phyloP scores from a whole-genome alignment of 2,113 vertebrate species.

The Coturnix japonica region DNA sequence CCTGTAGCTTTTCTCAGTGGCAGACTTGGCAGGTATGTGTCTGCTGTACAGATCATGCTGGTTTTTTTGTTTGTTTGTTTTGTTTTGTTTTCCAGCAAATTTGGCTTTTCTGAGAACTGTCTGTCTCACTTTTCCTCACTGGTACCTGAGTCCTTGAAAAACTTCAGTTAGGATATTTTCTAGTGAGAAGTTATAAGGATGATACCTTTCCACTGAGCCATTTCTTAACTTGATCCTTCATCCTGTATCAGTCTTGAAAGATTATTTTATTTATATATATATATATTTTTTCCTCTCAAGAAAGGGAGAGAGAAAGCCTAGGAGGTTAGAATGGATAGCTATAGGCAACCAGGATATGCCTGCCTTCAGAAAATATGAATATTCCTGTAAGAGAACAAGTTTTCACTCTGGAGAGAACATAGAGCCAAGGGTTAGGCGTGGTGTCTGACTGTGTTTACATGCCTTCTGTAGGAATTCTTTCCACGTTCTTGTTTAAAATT shows the following conservation, averaged over 20 bases:
- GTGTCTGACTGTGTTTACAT: accelerated
- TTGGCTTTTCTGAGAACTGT: neutral
- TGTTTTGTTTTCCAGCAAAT: neutral
- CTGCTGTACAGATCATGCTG: neutral
- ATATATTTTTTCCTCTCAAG: too few relatives aligned
- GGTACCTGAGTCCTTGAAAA: neutral
- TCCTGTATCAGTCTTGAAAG: neutral
- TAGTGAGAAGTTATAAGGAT: neutral
- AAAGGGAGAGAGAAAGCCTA: neutral
- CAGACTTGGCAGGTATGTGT: neutral
- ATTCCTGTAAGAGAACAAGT: neutral
- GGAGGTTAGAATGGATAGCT: neutral
- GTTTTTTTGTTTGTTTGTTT: too few relatives aligned
- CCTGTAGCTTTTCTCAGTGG: neutral
- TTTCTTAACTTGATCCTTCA: neutral
- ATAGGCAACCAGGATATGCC: neutral
- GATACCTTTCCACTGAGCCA: neutral
- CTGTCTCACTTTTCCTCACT: neutral
- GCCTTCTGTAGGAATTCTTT: neutral
- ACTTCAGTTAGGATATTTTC: neutral
- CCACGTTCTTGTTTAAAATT: neutral
- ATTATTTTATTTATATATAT: too few relatives aligned
- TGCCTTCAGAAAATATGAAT: accelerated
- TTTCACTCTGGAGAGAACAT: accelerated
- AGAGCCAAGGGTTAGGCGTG: neutral